Base-by-base conservation (phyloP, 2,888 invertebrate genomes). In the Agrotis clavis region DNA sequence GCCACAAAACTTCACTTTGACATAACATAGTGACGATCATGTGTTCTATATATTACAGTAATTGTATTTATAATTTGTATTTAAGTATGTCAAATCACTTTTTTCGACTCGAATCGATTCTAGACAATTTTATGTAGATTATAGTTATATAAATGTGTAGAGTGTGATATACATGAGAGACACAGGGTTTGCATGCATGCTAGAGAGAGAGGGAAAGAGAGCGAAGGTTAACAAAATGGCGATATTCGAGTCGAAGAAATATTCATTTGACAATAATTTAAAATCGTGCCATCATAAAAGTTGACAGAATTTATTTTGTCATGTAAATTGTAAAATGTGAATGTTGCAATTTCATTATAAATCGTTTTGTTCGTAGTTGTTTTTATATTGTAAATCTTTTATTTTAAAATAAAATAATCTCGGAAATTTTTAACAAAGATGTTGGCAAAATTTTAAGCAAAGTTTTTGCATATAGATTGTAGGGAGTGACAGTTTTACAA, bases 211-310 rank as follows among this genome's bases (percentile, higher is more conserved):
- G 51, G 53, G 45, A 79, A 63, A 64, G n/a, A 48, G 45, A 59
- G 41, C 2, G 51, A 76, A 66, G 45, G 65, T 70, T 65, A 81
- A 76, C 69, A 77, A 76, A 61, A 76, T 47, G n/a, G 48, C 45
- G 77, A 54, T 64, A 14, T 47, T 35, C 19, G 82, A 79, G 79
- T 80, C 79, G 74, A 69, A 73, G 72, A 67, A 78, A 60, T 18
- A 48, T 5, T 60, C 0, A 57, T 73, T 80, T 69, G 74, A 71
- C 41, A 60, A 60, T 73, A 66, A 62, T 68, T 64, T 82, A 60
- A 53, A 82, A 80, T 84, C 62, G 88, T 88, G 88, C 88, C 88
- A 88, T 88, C 74, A 60, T 74, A 77, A 63, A 77, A 79, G 72
- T 78, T 74, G 75, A 77, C 70, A 66, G 61, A 74, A 67, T 76